Evolutionary conservation across 2,888 invertebrate genomes (phyloP).

Genomic region (Eupithecia centaureata): DNA sequence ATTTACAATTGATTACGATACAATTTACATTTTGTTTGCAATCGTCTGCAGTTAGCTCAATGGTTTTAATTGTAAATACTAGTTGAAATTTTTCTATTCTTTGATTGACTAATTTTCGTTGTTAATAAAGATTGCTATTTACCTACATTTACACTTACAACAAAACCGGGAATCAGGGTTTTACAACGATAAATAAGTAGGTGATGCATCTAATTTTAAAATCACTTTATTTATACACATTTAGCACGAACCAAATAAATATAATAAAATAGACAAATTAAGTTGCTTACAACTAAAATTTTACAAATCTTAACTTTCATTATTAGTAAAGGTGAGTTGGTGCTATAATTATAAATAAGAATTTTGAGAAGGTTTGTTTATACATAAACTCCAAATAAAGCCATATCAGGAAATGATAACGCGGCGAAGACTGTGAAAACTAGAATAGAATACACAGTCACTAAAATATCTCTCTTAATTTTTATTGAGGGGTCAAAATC

Average conservation of each 20-base stretch:
- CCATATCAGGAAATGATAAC: slow-evolving; percentile 65
- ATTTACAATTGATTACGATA: too few relatives aligned
- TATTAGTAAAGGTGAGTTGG: slow-evolving; percentile 7
- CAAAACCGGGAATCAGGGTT: background rate
- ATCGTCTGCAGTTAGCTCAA: too few relatives aligned
- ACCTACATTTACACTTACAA: too few relatives aligned
- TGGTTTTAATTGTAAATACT: too few relatives aligned
- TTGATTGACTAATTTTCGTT: too few relatives aligned
- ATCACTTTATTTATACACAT: slow-evolving; percentile 21
- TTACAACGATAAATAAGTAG: background rate
- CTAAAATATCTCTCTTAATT: slow-evolving; percentile 73
- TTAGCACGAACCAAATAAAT: slow-evolving; percentile 16
- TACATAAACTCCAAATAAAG: slow-evolving; percentile 40
- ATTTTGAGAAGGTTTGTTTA: background rate
- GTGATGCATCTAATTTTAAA: slow-evolving; percentile 4
- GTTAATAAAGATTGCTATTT: too few relatives aligned
- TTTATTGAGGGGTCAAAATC: slow-evolving; percentile 62
- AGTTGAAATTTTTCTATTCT: too few relatives aligned
- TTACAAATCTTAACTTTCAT: slow-evolving; percentile 11
- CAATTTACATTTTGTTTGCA: too few relatives aligned
- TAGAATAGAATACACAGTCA: slow-evolving; percentile 74
- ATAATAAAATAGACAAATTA: slow-evolving; percentile 16
- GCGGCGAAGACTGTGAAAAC: slow-evolving; percentile 76
- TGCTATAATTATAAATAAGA: background rate
- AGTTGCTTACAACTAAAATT: slow-evolving; percentile 24